Evolutionary conservation across 2,888 invertebrate species (phyloP).

Genomic region (Thymelicus lineola): DNA sequence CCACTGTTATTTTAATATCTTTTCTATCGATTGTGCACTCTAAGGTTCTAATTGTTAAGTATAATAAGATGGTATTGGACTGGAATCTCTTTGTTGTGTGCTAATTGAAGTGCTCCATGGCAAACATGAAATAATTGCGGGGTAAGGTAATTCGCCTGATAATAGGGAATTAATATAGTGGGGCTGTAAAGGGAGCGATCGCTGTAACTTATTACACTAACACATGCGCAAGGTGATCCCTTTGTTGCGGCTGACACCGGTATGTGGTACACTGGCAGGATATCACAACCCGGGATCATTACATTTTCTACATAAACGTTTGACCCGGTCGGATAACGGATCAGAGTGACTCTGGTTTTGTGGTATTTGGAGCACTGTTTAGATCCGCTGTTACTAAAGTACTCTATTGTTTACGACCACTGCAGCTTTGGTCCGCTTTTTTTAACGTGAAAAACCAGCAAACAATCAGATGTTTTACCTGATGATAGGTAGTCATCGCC

Average conservation of each 20-base stretch:
- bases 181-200: neutral
- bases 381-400: too few species aligned
- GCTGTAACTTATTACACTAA: neutral
- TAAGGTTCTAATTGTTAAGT: conserved; percentile 19
- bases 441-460: too few species aligned
- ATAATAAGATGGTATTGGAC: conserved; percentile 19
- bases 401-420: too few species aligned
- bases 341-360: too few species aligned
- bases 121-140: neutral
- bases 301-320: neutral
- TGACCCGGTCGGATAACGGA: too few species aligned
- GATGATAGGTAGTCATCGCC: too few species aligned
- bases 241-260: neutral
- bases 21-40: neutral
- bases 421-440: too few species aligned
- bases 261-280: neutral
- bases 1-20: neutral
- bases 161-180: conserved; percentile 4
- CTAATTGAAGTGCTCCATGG: conserved; percentile 23
- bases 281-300: neutral
- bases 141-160: neutral
- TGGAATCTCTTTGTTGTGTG: conserved; percentile 24
- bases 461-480: too few species aligned
- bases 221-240: neutral
- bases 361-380: too few species aligned